phyloP scores from a whole-genome alignment of 2,797 vertebrate species.

The Otolemur crassicaudatus region DNA sequence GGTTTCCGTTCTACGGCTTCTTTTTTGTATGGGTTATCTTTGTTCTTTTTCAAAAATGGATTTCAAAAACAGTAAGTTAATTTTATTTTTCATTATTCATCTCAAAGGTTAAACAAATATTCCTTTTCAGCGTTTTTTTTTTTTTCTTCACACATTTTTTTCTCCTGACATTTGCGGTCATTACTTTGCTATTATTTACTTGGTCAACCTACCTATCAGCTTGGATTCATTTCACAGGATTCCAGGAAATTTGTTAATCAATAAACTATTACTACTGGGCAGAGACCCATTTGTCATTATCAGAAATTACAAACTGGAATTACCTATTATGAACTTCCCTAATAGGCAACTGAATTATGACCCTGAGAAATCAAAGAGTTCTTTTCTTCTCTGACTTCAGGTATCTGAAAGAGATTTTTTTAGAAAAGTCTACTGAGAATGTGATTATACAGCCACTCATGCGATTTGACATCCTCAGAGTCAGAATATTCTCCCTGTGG shows the following conservation, averaged over 20 bases:
- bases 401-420: background rate
- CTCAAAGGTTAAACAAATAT: slow-evolving; percentile 6
- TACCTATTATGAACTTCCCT: background rate
- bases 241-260: background rate
- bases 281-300: slow-evolving; percentile 12
- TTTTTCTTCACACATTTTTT: background rate
- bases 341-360: background rate
- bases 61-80: slow-evolving; percentile 12
- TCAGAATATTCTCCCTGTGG: background rate
- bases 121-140: background rate
- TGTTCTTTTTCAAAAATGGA: slow-evolving; percentile 2
- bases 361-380: background rate
- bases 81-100: slow-evolving; percentile 11
- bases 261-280: background rate
- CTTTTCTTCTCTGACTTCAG: background rate
- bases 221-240: background rate
- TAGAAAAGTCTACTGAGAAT: slow-evolving; percentile 40
- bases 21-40: background rate
- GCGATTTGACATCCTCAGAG: slow-evolving; percentile 15
- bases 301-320: slow-evolving; percentile 13
- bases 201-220: background rate
- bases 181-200: background rate
- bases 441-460: slow-evolving; percentile 15
- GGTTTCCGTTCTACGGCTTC: background rate
- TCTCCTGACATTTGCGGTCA: background rate